Evolutionary conservation across 2,888 invertebrate genomes (phyloP).

Genomic region (Ectemnius cavifrons): DNA sequence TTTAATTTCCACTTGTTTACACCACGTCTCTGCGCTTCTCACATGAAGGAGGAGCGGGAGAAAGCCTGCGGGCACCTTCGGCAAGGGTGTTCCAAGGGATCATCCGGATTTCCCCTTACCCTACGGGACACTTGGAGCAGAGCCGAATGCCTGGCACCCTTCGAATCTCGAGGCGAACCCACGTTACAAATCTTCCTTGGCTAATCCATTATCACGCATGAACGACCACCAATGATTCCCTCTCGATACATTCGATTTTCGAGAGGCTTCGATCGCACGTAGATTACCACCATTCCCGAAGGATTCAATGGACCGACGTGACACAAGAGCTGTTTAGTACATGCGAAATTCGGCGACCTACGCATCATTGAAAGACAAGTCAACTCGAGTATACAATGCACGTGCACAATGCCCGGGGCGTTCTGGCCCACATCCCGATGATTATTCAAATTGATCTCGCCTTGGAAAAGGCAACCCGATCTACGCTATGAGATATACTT

Average conservation of each 20-base stretch:
- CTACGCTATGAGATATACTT: neutral
- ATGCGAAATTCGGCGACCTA: constrained; percentile 45
- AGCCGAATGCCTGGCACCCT: constrained; percentile 6
- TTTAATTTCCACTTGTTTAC: constrained; percentile 59
- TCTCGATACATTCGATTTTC: constrained; percentile 56
- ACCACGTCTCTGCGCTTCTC: constrained; percentile 8
- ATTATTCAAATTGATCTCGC: constrained; percentile 32
- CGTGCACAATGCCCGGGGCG: constrained; percentile 11
- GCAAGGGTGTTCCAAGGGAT: constrained; percentile 40
- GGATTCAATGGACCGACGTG: constrained; percentile 38
- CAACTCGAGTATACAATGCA: constrained; percentile 25
- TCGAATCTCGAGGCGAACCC: constrained; percentile 24
- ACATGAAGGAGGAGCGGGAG: constrained; percentile 4
- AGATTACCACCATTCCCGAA: constrained; percentile 43
- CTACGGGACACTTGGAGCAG: constrained; percentile 13
- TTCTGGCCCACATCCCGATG: constrained; percentile 15
- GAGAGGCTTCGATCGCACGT: constrained; percentile 54
- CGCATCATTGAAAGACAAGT: constrained; percentile 45
- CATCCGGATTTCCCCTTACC: constrained; percentile 44
- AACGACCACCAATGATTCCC: constrained; percentile 53
- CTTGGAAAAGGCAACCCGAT: neutral
- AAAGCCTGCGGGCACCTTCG: constrained; percentile 31
- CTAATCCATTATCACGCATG: constrained; percentile 62
- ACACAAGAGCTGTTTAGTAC: neutral
- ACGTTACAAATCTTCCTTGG: constrained; percentile 46